Base-by-base conservation (phyloP, 2,113 vertebrate genomes). In the Coturnix japonica region DNA sequence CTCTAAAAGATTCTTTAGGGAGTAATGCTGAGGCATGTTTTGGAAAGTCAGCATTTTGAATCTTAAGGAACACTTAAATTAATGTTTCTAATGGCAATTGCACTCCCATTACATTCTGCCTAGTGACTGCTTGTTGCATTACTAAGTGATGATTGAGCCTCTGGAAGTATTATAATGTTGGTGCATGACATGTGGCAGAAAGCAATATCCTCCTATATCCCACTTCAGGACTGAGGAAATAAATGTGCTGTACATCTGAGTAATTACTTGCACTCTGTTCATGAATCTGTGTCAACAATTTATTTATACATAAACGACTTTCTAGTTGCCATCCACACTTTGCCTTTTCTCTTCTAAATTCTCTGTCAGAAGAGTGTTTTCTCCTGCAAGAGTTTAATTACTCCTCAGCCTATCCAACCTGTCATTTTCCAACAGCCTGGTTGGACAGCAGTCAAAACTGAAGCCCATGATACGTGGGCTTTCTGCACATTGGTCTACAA, bases 241-340 rank as follows among this genome's bases (percentile, higher is more conserved):
- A 77, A 85, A 56, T 81, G 37, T 59, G 54, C 17, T 59, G 41
- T 60, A 69, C 20, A 37, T 56, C 43, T 73, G 69, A 83, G 60
- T 80, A 85, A 91, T 85, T 88, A 59, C 14, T 70, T 83, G 35
- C 59, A 59, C 39, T 90, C 72, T 71, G 17, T 70, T 94, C 19
- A 28, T 88, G 75, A 61, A 85, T 85, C 79, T 87, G 51, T 74
- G 33, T 82, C 69, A 90, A 43, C 33, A 28, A 59, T 93, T 85
- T 73, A 63, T 83, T 90, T 83, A 73, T 76, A 51, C 31, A 23
- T 75, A 76, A 85, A 54, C 8, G 57, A 49, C 37, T 77, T 35
- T 76, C 23, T 63, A 49, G 21, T 77, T 83, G 65, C 39, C 65
- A 91, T 46, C 20, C 85, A 71, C 33, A 81, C 7, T 76, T 69